These are phyloP conservation scores for Bradypodion ventrale DNA, from an alignment of 2,797 vertebrate genomes.

Conservation along the genomic window DNA sequence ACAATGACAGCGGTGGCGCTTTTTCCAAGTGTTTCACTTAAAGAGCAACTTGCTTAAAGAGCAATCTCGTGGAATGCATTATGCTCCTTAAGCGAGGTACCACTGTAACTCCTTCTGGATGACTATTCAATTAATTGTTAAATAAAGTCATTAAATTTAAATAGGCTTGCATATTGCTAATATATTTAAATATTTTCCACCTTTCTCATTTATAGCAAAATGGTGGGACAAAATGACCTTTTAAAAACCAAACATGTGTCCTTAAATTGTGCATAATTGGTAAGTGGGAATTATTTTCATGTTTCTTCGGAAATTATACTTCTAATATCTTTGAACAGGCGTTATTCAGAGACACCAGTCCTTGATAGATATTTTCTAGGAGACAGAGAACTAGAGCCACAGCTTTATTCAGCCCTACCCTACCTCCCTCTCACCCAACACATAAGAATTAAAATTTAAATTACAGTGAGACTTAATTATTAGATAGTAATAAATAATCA, in stretches of 20 bases:
- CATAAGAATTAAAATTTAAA: not conserved
- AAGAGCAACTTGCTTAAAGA: no score
- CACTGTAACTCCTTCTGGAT: not conserved
- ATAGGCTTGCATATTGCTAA: not conserved
- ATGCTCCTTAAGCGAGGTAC: no score
- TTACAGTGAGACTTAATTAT: not conserved
- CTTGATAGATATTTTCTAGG: not conserved
- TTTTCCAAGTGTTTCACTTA: no score
- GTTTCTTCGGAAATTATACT: not conserved
- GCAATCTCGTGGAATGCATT: no score
- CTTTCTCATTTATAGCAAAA: not conserved
- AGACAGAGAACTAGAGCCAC: not conserved
- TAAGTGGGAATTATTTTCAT: not conserved
- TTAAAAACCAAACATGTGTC: not conserved
- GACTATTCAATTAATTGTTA: not conserved
- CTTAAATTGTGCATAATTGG: not conserved
- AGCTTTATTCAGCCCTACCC: not conserved
- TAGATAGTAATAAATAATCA: not conserved
- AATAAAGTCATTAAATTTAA: not conserved
- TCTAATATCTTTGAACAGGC: not conserved
- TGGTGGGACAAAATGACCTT: not conserved
- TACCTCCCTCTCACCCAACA: not conserved
- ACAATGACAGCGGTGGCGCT: no score
- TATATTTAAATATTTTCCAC: not conserved
- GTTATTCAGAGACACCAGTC: not conserved